A percentile compares a stretch with the other conserved stretches of the same genome.
Evolutionary conservation across 2,888 invertebrate genomes (phyloP).

Genomic region (Fragum sueziense): DNA sequence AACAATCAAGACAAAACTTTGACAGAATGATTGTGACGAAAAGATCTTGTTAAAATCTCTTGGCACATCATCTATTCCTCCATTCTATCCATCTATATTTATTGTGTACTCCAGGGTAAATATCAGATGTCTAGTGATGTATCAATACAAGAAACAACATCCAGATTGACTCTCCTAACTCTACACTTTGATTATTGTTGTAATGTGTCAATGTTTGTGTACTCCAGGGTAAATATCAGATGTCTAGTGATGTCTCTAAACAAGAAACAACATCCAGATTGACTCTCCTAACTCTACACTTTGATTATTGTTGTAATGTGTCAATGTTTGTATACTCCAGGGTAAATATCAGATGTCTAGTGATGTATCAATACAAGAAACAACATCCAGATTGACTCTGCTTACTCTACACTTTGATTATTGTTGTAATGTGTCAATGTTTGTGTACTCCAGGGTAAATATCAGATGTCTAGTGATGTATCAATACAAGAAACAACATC

Average conservation of each 20-base stretch:
- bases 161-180: too few relatives aligned
- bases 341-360: constrained; percentile 89
- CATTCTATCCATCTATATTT: neutral
- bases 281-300: constrained; percentile 96
- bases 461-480: constrained; percentile 89
- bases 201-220: constrained; percentile 78
- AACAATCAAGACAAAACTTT: too few relatives aligned
- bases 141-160: too few relatives aligned
- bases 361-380: constrained; percentile 89
- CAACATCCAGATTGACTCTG: constrained; percentile 93
- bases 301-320: constrained; percentile 94
- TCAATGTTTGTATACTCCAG: too few relatives aligned
- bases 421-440: too few relatives aligned
- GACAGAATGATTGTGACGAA: too few relatives aligned
- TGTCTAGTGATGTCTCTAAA: constrained; percentile 88
- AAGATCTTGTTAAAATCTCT: too few relatives aligned
- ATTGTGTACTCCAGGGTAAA: constrained; percentile 85
- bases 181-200: too few relatives aligned
- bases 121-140: constrained; percentile 89
- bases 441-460: constrained; percentile 79
- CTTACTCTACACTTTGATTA: constrained; percentile 98
- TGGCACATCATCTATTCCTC: too few relatives aligned
- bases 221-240: constrained; percentile 88
- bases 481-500: constrained; percentile 76
- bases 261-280: constrained; percentile 93